These are phyloP conservation scores for Oreochromis grahami DNA, from an alignment of 2,797 vertebrate species.

Conservation along the genomic window DNA sequence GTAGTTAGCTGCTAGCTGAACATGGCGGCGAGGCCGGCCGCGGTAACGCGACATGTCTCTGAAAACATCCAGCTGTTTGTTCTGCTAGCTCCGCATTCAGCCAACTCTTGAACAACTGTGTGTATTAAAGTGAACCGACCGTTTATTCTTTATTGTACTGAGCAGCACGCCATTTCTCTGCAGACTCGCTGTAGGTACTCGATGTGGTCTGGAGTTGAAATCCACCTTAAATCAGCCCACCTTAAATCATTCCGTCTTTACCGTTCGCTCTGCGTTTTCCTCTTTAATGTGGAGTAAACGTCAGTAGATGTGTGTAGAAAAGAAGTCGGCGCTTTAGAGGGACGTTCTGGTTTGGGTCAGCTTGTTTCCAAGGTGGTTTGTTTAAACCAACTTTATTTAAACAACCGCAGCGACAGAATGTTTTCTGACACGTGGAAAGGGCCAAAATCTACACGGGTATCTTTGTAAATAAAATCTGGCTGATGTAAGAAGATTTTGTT, in stretches of 20 bases:
- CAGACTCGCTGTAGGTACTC: not conserved
- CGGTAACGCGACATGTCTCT: not conserved
- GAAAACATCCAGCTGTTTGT: not conserved
- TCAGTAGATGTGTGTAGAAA: not conserved
- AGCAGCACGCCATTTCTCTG: not conserved
- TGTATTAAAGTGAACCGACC: not conserved
- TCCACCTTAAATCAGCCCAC: not conserved
- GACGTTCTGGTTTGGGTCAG: not conserved
- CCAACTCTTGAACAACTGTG: not conserved
- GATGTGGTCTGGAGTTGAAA: not conserved
- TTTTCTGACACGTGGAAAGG: not conserved
- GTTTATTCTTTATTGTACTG: not conserved
- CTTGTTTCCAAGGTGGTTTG: not conserved
- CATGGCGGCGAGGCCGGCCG: conserved; percentile 44
- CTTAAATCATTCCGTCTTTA: not conserved
- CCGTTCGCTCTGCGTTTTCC: not conserved
- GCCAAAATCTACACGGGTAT: not conserved
- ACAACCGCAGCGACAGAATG: not conserved
- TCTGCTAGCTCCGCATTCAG: not conserved
- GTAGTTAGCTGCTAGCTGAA: conserved; percentile 24
- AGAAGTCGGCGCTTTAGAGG: not conserved
- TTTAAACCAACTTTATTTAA: not conserved
- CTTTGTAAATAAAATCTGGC: too few species aligned
- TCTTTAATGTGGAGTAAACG: not conserved
- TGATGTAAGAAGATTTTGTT: too few species aligned